Evolutionary conservation across 2,797 vertebrate genomes (phyloP).

Genomic region (Delichon dasypus): DNA sequence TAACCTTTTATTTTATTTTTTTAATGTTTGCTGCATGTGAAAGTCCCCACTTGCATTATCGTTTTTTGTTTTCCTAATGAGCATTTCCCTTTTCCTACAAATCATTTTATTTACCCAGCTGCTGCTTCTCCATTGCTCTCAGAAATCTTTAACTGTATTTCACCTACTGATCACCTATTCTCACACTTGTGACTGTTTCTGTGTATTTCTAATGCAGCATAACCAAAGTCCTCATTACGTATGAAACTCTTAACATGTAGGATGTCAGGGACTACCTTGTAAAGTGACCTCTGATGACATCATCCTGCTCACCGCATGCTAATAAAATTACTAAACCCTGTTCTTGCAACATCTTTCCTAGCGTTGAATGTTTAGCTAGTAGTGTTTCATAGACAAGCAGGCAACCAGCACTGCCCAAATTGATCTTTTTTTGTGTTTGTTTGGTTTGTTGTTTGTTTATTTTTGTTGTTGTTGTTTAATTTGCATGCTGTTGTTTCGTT

Average conservation of each 20-base stretch:
- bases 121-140: slow-evolving; percentile 9
- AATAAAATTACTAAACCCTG: slow-evolving; percentile 38
- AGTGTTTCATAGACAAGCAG: slow-evolving; percentile 97
- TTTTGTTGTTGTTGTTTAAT: slow-evolving; percentile 52
- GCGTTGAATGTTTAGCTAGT: slow-evolving; percentile 84
- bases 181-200: slow-evolving; percentile 17
- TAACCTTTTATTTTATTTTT: slow-evolving; percentile 5
- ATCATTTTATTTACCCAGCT: slow-evolving; percentile 18
- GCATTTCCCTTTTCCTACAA: not conserved
- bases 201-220: slow-evolving; percentile 26
- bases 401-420: slow-evolving; percentile 96
- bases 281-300: not conserved
- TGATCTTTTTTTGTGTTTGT: slow-evolving; percentile 68
- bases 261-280: slow-evolving; percentile 5
- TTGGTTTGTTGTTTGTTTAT: slow-evolving; percentile 59
- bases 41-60: slow-evolving; percentile 48
- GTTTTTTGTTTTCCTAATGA: slow-evolving; percentile 44
- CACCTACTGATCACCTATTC: slow-evolving; percentile 25
- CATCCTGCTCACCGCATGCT: slow-evolving; percentile 58
- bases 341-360: slow-evolving; percentile 66
- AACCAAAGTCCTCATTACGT: slow-evolving; percentile 12
- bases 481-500: slow-evolving; percentile 65
- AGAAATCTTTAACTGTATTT: slow-evolving; percentile 25
- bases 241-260: slow-evolving; percentile 10
- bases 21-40: slow-evolving; percentile 73